Conservation (phyloP, 64 coral and sea anemone species). For the Montipora sp. region DNA sequence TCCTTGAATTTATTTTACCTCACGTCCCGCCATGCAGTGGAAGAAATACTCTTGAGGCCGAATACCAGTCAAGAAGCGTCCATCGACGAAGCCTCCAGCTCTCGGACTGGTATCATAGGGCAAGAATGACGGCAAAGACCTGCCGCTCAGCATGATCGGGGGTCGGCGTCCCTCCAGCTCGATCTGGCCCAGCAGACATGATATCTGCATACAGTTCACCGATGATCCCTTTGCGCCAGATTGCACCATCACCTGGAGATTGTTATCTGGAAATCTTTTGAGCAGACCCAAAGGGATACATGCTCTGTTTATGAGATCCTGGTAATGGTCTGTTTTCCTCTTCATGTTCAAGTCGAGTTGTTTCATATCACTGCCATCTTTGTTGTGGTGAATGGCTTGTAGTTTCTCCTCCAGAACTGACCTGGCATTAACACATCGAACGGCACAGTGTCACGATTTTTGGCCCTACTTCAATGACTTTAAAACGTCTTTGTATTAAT, state of each 20-base stretch:
- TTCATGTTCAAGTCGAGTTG: conserved; percentile 91
- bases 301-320: conserved; percentile 89
- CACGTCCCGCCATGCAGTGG: conserved; percentile 99
- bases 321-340: conserved; percentile 87
- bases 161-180: conserved; percentile 95
- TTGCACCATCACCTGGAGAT: conserved; percentile 96
- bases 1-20: conserved; percentile 34
- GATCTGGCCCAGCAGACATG: conserved; percentile 91
- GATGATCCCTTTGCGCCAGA: conserved; percentile 93
- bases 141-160: conserved; percentile 92
- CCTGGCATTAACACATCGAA: conserved; percentile 4
- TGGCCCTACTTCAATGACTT: too few relatives aligned
- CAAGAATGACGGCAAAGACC: conserved; percentile 90
- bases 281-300: conserved; percentile 85
- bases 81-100: conserved; percentile 97
- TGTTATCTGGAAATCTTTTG: conserved; percentile 89
- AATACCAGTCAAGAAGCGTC: conserved; percentile 93
- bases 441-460: too few relatives aligned
- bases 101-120: conserved; percentile 95
- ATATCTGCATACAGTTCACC: conserved; percentile 99
- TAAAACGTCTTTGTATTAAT: too few relatives aligned
- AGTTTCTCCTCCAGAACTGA: conserved; percentile 57
- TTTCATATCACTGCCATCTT: conserved; percentile 90
- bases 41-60: conserved; percentile 99
- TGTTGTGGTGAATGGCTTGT: conserved; percentile 77